Evolutionary conservation across 2,113 vertebrate species (phyloP).

Genomic region (Nannospalax galili): DNA sequence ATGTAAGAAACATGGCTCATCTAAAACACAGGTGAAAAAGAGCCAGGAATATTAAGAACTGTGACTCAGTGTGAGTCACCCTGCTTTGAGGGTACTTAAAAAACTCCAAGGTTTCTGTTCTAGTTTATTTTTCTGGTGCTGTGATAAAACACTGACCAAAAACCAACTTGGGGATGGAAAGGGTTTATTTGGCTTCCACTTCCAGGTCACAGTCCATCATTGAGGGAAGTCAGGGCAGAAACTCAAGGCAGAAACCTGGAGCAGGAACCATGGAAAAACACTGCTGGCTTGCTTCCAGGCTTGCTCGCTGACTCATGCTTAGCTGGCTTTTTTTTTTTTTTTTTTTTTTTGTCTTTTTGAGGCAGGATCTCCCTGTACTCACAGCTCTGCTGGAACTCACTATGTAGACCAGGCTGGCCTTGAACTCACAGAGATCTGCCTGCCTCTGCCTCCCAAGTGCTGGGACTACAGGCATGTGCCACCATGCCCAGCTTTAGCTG

Average conservation of each 20-base stretch:
- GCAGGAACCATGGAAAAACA: background rate
- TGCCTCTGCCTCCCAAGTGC: too few species aligned
- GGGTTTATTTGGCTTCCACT: background rate
- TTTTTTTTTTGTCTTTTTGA: too few species aligned
- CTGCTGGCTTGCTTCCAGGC: background rate
- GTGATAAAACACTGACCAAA: background rate
- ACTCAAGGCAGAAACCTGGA: background rate
- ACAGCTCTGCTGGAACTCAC: too few species aligned
- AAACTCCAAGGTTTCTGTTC: background rate
- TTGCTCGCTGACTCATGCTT: too few species aligned
- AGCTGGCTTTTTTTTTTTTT: background rate
- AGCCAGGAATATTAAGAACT: background rate
- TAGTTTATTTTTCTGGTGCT: background rate
- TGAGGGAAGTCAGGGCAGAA: background rate
- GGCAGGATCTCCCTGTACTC: too few species aligned
- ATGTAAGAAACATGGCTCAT: background rate
- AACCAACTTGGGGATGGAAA: background rate
- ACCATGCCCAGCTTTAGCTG: too few species aligned
- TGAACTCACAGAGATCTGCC: too few species aligned
- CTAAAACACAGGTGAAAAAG: background rate
- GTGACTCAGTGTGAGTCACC: constrained; percentile 26
- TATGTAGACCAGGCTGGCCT: too few species aligned
- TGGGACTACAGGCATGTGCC: too few species aligned
- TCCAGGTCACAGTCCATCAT: background rate
- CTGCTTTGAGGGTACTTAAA: background rate